A percentile compares a stretch with the other conserved stretches of the same genome.
Evolutionary conservation across 2,113 vertebrate species (phyloP).

Genomic region (Chloebia gouldiae): DNA sequence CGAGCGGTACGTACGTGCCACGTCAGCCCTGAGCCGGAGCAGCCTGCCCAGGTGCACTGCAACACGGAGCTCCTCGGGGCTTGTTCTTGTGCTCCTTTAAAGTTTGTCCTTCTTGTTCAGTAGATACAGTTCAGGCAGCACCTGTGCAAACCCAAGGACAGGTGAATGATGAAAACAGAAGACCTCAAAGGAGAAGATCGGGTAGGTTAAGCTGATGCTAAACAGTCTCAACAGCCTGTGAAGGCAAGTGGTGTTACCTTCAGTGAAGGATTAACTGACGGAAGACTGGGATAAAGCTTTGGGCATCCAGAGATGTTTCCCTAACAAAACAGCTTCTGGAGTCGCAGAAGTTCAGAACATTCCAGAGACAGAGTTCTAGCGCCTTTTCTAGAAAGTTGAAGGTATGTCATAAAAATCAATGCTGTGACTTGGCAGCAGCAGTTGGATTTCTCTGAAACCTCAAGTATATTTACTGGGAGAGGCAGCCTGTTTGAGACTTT

Average conservation of each 20-base stretch:
- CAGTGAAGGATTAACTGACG: neutral
- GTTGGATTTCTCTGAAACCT: neutral
- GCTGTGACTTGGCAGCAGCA: neutral
- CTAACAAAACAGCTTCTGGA: neutral
- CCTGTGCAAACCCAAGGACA: slow-evolving; percentile 72
- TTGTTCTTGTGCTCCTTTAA: neutral
- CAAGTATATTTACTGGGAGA: neutral
- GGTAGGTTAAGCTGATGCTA: slow-evolving; percentile 72
- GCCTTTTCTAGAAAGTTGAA: neutral
- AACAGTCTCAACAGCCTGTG: neutral
- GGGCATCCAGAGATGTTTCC: neutral
- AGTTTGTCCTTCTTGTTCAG: neutral
- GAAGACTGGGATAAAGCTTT: neutral
- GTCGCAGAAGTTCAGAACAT: neutral
- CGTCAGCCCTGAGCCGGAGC: rapidly evolving
- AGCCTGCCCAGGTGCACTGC: neutral
- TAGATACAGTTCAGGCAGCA: slow-evolving; percentile 67
- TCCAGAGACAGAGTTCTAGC: neutral
- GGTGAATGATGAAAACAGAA: slow-evolving; percentile 86
- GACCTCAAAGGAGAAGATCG: slow-evolving; percentile 83
- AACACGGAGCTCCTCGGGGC: neutral
- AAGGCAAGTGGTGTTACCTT: neutral
- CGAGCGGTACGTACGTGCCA: neutral
- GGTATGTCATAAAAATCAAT: neutral
- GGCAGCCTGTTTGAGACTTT: neutral